Percentiles rank a stretch among this genome's conserved stretches.
Conservation (phyloP, 2,113 vertebrate species). For the Merops nubicus region DNA sequence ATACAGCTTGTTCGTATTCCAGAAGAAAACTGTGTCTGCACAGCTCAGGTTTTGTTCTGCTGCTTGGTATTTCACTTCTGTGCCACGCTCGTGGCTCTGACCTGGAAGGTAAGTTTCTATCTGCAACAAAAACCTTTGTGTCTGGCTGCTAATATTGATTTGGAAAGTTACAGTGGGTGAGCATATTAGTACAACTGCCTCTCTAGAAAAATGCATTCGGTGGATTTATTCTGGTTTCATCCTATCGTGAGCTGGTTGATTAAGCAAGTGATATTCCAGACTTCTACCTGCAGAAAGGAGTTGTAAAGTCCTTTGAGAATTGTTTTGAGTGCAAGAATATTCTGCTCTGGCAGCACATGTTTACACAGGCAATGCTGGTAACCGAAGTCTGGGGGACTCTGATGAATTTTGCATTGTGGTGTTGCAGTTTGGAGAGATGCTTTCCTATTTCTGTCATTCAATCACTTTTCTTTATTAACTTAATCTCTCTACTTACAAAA, state of each 20-base stretch:
- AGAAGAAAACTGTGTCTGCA: background rate
- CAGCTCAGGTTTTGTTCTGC: background rate
- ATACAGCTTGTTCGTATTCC: background rate
- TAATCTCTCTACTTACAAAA: background rate
- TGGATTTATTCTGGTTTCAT: background rate
- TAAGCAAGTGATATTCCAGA: background rate
- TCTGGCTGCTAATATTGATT: conserved; percentile 11
- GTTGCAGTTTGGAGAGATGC: background rate
- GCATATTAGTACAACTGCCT: background rate
- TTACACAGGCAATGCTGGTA: background rate
- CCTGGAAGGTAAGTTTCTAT: background rate
- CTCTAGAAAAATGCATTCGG: background rate
- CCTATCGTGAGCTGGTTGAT: background rate
- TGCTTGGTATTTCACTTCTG: background rate
- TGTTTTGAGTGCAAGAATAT: background rate
- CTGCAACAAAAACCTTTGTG: background rate
- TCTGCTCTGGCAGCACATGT: background rate
- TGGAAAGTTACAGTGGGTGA: background rate
- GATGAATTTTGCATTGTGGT: background rate
- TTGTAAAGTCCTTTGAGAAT: background rate
- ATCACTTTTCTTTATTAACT: background rate
- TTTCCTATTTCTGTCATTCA: background rate
- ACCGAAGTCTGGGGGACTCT: background rate
- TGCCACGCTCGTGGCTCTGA: accelerated
- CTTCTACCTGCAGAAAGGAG: background rate